phyloP scores from a whole-genome alignment of 2,113 vertebrate species.

The Lontra canadensis region DNA sequence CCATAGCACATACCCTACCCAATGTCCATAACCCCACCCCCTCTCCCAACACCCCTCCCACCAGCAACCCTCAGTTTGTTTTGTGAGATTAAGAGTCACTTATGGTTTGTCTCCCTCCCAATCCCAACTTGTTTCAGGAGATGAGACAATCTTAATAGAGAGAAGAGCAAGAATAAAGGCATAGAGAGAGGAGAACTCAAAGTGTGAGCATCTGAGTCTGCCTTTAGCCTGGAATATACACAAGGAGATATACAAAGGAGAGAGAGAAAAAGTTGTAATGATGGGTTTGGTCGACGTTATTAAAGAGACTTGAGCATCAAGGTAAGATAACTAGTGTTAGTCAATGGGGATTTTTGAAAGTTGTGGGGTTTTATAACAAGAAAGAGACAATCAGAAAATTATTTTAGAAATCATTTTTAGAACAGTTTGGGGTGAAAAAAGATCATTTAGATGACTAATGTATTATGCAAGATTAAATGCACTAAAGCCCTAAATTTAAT shows the following conservation, averaged over 20 bases:
- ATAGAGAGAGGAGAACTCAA: background rate
- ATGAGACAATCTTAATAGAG: background rate
- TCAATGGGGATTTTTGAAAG: background rate
- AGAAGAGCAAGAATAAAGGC: background rate
- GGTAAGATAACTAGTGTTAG: background rate
- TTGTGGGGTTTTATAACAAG: background rate
- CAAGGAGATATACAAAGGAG: background rate
- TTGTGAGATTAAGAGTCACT: too few relatives aligned
- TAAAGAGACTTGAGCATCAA: background rate
- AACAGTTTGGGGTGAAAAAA: background rate
- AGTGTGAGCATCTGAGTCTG: background rate
- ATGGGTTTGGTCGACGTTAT: background rate
- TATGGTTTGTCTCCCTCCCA: too few relatives aligned
- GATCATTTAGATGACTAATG: background rate
- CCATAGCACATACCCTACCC: too few relatives aligned
- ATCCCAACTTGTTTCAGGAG: too few relatives aligned
- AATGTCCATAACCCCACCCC: too few relatives aligned
- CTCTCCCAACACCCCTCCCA: too few relatives aligned
- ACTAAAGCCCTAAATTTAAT: slow-evolving; percentile 16
- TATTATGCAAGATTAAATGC: background rate
- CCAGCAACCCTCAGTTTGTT: too few relatives aligned
- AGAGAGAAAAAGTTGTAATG: background rate
- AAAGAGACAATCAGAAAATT: background rate
- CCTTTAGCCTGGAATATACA: background rate
- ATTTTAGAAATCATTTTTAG: background rate